Evolutionary conservation across 2,113 vertebrate genomes (phyloP), one percentile per base, ranked within the genome.

Genomic region (Pelvicachromis taeniatus): DNA sequence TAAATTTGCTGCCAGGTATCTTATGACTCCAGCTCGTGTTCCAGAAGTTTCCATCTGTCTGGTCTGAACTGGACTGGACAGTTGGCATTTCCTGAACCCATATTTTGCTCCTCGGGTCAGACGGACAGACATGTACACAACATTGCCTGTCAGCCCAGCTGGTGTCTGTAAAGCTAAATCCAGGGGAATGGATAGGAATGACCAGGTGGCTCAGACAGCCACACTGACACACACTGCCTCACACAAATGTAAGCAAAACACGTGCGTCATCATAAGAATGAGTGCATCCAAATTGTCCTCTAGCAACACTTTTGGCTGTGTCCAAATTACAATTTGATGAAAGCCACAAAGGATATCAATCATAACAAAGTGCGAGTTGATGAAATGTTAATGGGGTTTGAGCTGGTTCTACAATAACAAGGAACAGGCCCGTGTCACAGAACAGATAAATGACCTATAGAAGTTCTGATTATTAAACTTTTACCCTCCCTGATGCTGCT

Each of bases 301-400:
- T 48, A 80, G 90, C 84, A 91, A 87, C 88, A 50, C 23, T 79
- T 42, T 26, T 19, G 29, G 42, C 50, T 77, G 17, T 40, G 53
- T 83, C 55, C 82, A 83, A 90, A 91, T 86, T 53, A 85, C 86
- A 89, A 81, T 87, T 89, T 92, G 88, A 92, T 85, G 89, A 94
- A 91, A 92, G 80, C 82, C 85, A 82, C 29, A n/a, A 77, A 84
- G 77, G 54, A 88, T 81, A 83, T 84, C 84, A 88, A 87, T 83
- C 78, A 86, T 70, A 80, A 65, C 73, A 85, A 88, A 92, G 82
- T 89, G 79, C 75, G 75, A 90, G 81, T 42, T 84, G 90, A 61
- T 92, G 91, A 94, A 92, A 93, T 79, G 83, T 82, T 68, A 86
- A 84, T 88, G 33, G n/a, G 58, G 83, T 87, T 78, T 78, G 11